Evolutionary conservation across 2,888 invertebrate genomes (phyloP), one percentile per base, ranked within the genome.

Genomic region (Synanthedon vespiformis): DNA sequence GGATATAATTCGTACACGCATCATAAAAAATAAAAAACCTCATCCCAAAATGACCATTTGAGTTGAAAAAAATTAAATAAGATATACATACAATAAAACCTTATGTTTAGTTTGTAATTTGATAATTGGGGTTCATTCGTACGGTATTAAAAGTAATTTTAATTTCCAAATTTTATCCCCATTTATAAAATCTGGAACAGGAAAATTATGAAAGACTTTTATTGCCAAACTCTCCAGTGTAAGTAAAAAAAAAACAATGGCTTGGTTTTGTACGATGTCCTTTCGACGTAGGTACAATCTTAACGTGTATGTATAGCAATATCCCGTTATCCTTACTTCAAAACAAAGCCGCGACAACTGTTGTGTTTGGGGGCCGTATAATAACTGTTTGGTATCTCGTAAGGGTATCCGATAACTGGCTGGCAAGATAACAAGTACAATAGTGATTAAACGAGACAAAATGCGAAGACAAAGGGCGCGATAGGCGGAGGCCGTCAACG

Each of bases 361-460:
- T 51, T 40, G 59, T 61, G 62, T 67, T 67, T 61, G 58, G 64
- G 62, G 62, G 64, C 68, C 74, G 67, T 70, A 74, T 72, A 68
- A 73, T 72, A 72, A 74, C 72, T 73, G 71, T 71, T 74, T 67
- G 68, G 67, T 66, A 60, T 63, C 58, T 61, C 56, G 48, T 56
- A 34, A 34, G 34, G 34, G 34, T 34, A 34, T 34, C 10, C 57
- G 72, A 75, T 72, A 76, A 69, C 66, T 65, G 59, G 57, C 53
- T 57, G 58, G 48, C 52, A 55, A 57, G 77, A 77, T 78, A 80
- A 77, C 66, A 62, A 59, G 64, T 60, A 75, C 76, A 78, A 74
- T 69, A 58, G 67, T 62, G 66, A 74, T 73, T 67, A 70, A 68
- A 70, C 72, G 70, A 69, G 68, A 73, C 66, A 65, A 61, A 68